Evolutionary conservation across 2,797 vertebrate genomes (phyloP).

Genomic region (Apogon hyalosoma): DNA sequence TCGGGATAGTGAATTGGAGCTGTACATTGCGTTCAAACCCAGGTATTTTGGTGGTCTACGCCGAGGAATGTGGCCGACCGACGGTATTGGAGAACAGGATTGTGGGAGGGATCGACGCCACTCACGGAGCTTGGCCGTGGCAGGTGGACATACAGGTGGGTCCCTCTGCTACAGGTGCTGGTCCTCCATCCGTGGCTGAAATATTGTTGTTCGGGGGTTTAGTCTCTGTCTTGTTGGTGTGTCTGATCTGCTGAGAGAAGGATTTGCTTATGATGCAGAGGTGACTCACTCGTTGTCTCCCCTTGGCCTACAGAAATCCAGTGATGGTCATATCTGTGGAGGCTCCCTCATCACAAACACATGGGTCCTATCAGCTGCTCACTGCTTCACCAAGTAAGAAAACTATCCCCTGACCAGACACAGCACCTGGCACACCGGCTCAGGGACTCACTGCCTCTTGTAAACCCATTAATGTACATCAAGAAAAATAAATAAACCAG

Average conservation of each 20-base stretch:
- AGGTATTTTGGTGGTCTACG: constrained; percentile 52
- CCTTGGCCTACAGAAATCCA: constrained; percentile 45
- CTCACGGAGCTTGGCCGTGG: constrained; percentile 84
- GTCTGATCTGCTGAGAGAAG: constrained; percentile 46
- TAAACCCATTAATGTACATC: background rate
- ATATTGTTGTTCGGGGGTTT: background rate
- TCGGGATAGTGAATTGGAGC: rapidly evolving
- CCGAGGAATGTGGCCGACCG: constrained; percentile 76
- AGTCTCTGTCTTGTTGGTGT: constrained; percentile 20
- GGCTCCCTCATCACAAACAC: constrained; percentile 77
- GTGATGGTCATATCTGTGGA: constrained; percentile 74
- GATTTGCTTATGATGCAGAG: constrained; percentile 44
- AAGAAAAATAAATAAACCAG: too few relatives aligned
- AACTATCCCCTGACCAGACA: background rate
- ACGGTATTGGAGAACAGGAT: constrained; percentile 71
- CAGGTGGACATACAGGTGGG: constrained; percentile 84
- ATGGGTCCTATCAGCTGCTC: constrained; percentile 85
- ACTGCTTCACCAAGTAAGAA: constrained; percentile 84
- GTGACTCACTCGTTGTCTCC: constrained; percentile 44
- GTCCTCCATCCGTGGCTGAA: background rate
- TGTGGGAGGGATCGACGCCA: constrained; percentile 76
- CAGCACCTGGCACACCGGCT: background rate
- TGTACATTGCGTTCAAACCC: background rate
- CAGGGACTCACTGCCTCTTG: background rate
- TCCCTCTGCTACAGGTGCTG: background rate